A percentile compares a stretch with the other conserved stretches of the same genome.
Conservation (phyloP, 1,140 invertebrate genomes). For the Drosophila chauvacae region DNA sequence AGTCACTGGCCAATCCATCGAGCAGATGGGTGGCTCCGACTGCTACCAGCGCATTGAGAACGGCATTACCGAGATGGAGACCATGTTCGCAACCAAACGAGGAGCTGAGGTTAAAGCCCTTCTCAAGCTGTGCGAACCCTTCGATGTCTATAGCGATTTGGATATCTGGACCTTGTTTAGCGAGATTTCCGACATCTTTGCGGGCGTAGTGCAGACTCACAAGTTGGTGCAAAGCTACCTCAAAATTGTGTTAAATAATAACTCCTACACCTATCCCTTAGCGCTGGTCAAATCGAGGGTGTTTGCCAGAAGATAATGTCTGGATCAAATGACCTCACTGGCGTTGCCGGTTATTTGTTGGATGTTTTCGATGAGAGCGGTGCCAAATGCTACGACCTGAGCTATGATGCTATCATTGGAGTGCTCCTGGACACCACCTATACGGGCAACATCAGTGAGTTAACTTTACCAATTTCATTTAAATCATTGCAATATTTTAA, state of each 20-base stretch:
- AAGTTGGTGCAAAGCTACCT: conserved; percentile 51
- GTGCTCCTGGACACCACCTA: conserved; percentile 61
- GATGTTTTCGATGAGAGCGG: conserved; percentile 30
- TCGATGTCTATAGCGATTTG: conserved; percentile 73
- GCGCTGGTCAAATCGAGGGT: conserved; percentile 70
- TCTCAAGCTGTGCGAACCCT: conserved; percentile 82
- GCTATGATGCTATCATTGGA: conserved; percentile 61
- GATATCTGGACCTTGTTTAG: conserved; percentile 80
- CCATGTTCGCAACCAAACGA: conserved; percentile 76
- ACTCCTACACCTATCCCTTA: background rate
- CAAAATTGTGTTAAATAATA: too few species aligned
- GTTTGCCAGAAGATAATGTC: conserved; percentile 70
- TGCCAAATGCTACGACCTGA: conserved; percentile 62
- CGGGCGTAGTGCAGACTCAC: conserved; percentile 76
- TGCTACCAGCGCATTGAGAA: conserved; percentile 85
- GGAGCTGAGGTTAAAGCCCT: conserved; percentile 67
- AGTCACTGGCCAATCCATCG: conserved; percentile 76
- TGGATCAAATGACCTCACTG: conserved; percentile 64
- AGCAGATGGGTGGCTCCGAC: conserved; percentile 82
- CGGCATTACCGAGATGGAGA: conserved; percentile 85
- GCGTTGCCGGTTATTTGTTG: conserved; percentile 64
- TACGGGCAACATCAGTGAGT: conserved; percentile 66
- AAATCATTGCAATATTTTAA: background rate
- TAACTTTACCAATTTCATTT: background rate
- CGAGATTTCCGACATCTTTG: conserved; percentile 78